Evolutionary conservation across 2,888 invertebrate genomes (phyloP), one percentile per base, ranked within the genome.

Genomic region (Hymenopus coronatus): DNA sequence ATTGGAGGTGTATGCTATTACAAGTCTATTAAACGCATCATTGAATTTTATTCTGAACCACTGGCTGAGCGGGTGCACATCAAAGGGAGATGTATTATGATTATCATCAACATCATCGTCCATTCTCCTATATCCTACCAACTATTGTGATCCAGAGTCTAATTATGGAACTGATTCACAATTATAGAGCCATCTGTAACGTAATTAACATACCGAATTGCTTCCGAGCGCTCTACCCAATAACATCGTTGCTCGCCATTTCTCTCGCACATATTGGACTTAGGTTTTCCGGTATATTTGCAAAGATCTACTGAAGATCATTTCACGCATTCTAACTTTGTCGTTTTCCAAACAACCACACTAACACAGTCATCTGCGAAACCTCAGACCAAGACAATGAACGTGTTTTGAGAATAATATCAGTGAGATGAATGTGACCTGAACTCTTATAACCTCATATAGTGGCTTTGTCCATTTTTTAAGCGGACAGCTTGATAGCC

Each of bases 151-250:
- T 81, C 70, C n/a, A 70, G 81, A 81, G 28, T 86, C 28, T 86
- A 86, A 85, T 85, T 85, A 85, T 85, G 85, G 85, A 85, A 70
- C 85, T 85, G 85, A 86, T 86, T 86, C 86, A 28, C 81, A 86
- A 86, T 86, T 86, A 86, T 86, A 81, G 54, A 86, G 86, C 86
- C 86, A 81, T 86, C 14, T 27, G 86, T 81, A 86, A 86, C 54
- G 28, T 86, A 81, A 86, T 86, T 81, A 86, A 70, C 70, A 86
- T 86, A 86, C 54, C 81, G 85, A 81, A 81, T 54, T 86, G 81
- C 81, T 86, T 86, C 54, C 28, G 28, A 81, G 86, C 81, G 30
- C 86, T 81, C 54, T 70, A 70, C 6, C 54, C 20, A 70, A 70
- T 70, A 15, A 25, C 54, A 20, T 20, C 20, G 20, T 70, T 1